Percentiles rank a stretch among this genome's conserved stretches.
Conservation (phyloP, 1,140 invertebrate genomes). For the Pogonomyrmex californicus region DNA sequence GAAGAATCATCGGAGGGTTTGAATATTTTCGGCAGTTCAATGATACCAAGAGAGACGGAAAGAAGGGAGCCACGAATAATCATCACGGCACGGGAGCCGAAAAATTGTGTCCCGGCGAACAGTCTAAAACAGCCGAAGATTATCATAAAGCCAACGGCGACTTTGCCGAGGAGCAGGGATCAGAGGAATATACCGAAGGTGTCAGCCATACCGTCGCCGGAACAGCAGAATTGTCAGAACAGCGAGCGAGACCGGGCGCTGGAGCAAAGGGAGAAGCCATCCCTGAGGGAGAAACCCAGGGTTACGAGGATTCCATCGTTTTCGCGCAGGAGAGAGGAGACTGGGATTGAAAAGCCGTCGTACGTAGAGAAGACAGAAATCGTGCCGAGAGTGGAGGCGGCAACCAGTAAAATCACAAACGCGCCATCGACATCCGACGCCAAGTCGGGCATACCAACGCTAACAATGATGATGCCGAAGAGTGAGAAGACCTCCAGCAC, state of each 20-base stretch:
- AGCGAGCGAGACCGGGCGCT: constrained; percentile 70
- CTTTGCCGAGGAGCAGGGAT: constrained; percentile 78
- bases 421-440: constrained; percentile 60
- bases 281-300: constrained; percentile 79
- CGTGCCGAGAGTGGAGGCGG: constrained; percentile 74
- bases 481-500: constrained; percentile 69
- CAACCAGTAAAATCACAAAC: constrained; percentile 62
- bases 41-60: constrained; percentile 30
- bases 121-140: constrained; percentile 84
- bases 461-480: constrained; percentile 68
- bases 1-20: background rate
- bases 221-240: constrained; percentile 73
- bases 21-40: background rate
- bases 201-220: constrained; percentile 83
- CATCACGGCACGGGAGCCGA: constrained; percentile 69
- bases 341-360: constrained; percentile 68
- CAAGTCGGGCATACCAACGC: constrained; percentile 76
- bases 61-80: constrained; percentile 76
- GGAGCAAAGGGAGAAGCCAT: constrained; percentile 70
- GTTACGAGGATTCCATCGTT: constrained; percentile 81
- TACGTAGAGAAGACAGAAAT: constrained; percentile 77
- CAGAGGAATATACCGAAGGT: constrained; percentile 84
- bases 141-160: constrained; percentile 86
- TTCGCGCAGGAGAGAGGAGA: constrained; percentile 73
- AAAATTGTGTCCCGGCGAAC: constrained; percentile 22